Percentiles rank a stretch among this genome's conserved stretches.
phyloP scores from a whole-genome alignment of 2,888 invertebrate genomes.

The Pandemis cinnamomeana region DNA sequence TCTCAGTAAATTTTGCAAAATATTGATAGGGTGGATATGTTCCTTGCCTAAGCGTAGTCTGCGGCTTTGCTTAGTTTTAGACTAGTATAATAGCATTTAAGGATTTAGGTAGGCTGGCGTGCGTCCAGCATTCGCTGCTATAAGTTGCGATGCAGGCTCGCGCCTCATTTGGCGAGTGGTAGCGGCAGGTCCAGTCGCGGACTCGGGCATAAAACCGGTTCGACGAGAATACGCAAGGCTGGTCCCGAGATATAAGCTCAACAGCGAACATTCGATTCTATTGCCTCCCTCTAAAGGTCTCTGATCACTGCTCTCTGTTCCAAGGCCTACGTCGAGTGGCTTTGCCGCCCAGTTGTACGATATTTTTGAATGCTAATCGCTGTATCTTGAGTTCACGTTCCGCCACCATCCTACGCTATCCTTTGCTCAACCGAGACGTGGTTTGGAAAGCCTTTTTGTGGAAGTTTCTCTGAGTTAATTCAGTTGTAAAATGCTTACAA shows the following conservation, averaged over 20 bases:
- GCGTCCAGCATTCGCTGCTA: slow-evolving; percentile 57
- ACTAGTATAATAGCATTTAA: background rate
- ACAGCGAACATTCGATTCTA: slow-evolving; percentile 61
- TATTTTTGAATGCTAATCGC: slow-evolving; percentile 68
- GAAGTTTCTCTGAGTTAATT: background rate
- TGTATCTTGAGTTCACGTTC: slow-evolving; percentile 47
- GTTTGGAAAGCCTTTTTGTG: slow-evolving; percentile 14
- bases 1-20: background rate
- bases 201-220: slow-evolving; percentile 77
- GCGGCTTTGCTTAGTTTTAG: background rate
- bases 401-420: slow-evolving; percentile 42
- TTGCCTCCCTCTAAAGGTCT: slow-evolving; percentile 54
- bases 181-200: slow-evolving; percentile 76
- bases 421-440: slow-evolving; percentile 10
- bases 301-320: slow-evolving; percentile 47
- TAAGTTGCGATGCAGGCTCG: slow-evolving; percentile 72
- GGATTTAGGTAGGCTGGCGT: slow-evolving; percentile 49
- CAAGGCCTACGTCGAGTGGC: slow-evolving; percentile 53
- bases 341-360: slow-evolving; percentile 57
- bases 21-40: background rate
- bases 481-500: background rate
- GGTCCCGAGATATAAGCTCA: slow-evolving; percentile 43
- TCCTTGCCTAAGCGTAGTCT: background rate
- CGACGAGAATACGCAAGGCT: slow-evolving; percentile 73
- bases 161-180: slow-evolving; percentile 76